Conservation (phyloP, 2,113 vertebrate species). For the Pardalotus punctatus region DNA sequence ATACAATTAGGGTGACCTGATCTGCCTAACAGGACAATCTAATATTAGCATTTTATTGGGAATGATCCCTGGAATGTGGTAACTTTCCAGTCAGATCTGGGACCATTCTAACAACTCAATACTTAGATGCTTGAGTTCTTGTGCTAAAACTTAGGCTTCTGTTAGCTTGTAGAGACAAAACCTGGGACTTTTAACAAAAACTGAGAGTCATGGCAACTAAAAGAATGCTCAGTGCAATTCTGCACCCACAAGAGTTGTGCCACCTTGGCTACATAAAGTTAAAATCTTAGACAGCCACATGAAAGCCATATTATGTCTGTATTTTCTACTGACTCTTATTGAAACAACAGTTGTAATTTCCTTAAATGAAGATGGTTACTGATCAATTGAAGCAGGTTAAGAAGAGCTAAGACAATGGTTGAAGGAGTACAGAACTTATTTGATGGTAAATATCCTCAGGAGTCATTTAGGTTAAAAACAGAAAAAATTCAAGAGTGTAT, state of each 20-base stretch:
- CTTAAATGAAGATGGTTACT: not conserved
- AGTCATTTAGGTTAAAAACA: not conserved
- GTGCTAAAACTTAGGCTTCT: not conserved
- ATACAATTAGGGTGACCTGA: not conserved
- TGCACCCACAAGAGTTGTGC: not conserved
- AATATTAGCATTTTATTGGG: not conserved
- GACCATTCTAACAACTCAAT: not conserved
- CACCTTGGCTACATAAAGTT: not conserved
- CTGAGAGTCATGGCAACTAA: not conserved
- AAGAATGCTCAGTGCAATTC: not conserved
- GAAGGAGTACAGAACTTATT: not conserved
- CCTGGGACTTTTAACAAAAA: not conserved
- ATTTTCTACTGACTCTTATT: not conserved
- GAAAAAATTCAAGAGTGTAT: not conserved
- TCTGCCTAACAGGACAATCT: not conserved
- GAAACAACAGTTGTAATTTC: not conserved
- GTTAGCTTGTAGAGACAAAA: not conserved
- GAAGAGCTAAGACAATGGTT: not conserved
- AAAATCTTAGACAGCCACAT: not conserved
- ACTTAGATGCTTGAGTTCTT: not conserved
- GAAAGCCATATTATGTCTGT: not conserved
- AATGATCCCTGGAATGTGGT: not conserved
- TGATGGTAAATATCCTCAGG: not conserved
- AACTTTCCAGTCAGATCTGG: not conserved
- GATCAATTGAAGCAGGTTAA: not conserved